These are phyloP conservation scores for Sminthurides aquaticus DNA, from an alignment of 2,888 invertebrate genomes.

Conservation along the genomic window DNA sequence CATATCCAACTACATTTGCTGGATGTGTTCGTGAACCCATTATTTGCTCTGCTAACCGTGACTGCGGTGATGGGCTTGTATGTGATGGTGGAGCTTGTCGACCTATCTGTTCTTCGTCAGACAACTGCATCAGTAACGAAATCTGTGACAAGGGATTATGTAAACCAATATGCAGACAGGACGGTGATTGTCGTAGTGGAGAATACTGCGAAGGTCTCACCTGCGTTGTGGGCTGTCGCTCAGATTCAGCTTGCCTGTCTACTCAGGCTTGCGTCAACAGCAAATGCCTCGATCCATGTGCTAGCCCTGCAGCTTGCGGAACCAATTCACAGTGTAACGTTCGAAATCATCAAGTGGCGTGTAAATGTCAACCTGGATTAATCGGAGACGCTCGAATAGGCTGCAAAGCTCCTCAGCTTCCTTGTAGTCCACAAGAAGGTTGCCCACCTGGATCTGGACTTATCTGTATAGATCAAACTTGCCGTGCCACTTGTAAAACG, in stretches of 20 bases:
- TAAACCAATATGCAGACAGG: slow-evolving; percentile 71
- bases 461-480: slow-evolving; percentile 68
- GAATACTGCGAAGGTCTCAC: slow-evolving; percentile 77
- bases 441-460: slow-evolving; percentile 64
- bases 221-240: slow-evolving; percentile 73
- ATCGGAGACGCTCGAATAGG: slow-evolving; percentile 66
- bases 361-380: slow-evolving; percentile 63
- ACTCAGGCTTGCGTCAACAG: slow-evolving; percentile 68
- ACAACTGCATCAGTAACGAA: slow-evolving; percentile 74
- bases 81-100: slow-evolving; percentile 65
- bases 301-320: slow-evolving; percentile 17
- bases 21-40: slow-evolving; percentile 78
- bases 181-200: slow-evolving; percentile 77
- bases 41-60: slow-evolving; percentile 66
- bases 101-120: slow-evolving; percentile 67
- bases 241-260: slow-evolving; percentile 66
- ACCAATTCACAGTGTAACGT: slow-evolving; percentile 65
- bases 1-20: slow-evolving; percentile 78
- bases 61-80: slow-evolving; percentile 63
- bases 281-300: slow-evolving; percentile 70
- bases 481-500: slow-evolving; percentile 70
- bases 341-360: slow-evolving; percentile 64
- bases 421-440: slow-evolving; percentile 60
- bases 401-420: slow-evolving; percentile 61
- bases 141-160: slow-evolving; percentile 71